A percentile compares a stretch with the other conserved stretches of the same genome.
Conservation (phyloP, 2,797 vertebrate genomes). For the Myotis myotis region DNA sequence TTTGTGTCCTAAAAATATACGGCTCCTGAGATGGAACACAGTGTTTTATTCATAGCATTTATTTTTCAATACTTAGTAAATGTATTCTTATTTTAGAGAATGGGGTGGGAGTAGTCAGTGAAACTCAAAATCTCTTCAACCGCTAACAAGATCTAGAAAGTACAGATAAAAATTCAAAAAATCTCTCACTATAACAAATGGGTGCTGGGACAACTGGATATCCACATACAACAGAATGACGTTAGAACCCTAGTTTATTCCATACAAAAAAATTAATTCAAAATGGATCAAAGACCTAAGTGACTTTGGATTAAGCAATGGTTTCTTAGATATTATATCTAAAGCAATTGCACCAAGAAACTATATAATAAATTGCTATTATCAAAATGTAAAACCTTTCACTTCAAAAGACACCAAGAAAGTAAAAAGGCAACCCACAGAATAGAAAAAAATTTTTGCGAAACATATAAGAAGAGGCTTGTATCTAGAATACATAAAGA, state of each 20-base stretch:
- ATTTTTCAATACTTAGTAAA: slow-evolving; percentile 17
- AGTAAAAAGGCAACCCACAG: background rate
- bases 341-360: background rate
- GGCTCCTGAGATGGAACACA: background rate
- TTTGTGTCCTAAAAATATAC: slow-evolving; percentile 16
- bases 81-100: background rate
- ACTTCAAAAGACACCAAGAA: background rate
- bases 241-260: background rate
- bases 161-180: slow-evolving; percentile 16
- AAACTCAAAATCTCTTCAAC: slow-evolving; percentile 33
- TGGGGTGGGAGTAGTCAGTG: background rate
- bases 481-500: background rate
- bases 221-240: background rate
- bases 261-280: background rate
- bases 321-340: background rate
- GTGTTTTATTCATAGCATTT: background rate
- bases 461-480: background rate
- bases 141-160: background rate
- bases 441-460: background rate
- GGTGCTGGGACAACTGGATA: background rate
- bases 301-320: background rate
- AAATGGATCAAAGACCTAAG: background rate
- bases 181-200: background rate
- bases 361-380: background rate
- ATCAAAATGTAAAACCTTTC: background rate